These are phyloP conservation scores for Ceratothoa steindachneri DNA, from an alignment of 2,888 invertebrate species.

Conservation along the genomic window DNA sequence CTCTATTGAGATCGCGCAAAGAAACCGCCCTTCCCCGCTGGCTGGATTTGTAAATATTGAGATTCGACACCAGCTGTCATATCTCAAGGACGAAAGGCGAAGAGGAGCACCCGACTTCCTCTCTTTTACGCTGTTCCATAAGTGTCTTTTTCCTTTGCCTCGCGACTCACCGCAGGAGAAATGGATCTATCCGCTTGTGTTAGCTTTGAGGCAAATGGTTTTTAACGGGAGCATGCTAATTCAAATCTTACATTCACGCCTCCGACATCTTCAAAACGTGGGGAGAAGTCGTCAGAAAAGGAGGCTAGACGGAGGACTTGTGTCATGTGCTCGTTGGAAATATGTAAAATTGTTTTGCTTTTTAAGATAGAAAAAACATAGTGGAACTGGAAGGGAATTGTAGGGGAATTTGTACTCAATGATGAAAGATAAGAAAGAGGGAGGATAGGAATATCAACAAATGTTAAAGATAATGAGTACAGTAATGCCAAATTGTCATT, in stretches of 20 bases:
- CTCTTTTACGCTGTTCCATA: not conserved
- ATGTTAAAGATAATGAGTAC: too few species aligned
- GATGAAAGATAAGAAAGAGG: too few species aligned
- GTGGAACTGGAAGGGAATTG: too few species aligned
- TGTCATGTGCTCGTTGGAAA: too few species aligned
- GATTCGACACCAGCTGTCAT: slow-evolving; percentile 12
- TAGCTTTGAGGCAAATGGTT: not conserved
- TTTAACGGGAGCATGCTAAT: not conserved
- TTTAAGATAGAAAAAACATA: too few species aligned
- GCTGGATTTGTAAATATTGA: slow-evolving; percentile 11
- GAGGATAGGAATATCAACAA: too few species aligned
- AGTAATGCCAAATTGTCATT: too few species aligned
- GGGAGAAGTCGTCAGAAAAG: too few species aligned
- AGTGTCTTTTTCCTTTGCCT: not conserved
- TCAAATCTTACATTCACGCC: not conserved
- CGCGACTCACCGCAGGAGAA: not conserved
- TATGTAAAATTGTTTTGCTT: too few species aligned
- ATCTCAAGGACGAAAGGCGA: not conserved
- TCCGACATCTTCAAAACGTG: too few species aligned
- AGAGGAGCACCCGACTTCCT: not conserved
- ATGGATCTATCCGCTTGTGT: not conserved
- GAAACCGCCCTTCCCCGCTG: not conserved
- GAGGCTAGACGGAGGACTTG: too few species aligned
- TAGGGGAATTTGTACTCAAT: too few species aligned
- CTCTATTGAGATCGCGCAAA: not conserved